Conservation (phyloP, 2,797 vertebrate genomes). For the Cryptoprocta ferox region DNA sequence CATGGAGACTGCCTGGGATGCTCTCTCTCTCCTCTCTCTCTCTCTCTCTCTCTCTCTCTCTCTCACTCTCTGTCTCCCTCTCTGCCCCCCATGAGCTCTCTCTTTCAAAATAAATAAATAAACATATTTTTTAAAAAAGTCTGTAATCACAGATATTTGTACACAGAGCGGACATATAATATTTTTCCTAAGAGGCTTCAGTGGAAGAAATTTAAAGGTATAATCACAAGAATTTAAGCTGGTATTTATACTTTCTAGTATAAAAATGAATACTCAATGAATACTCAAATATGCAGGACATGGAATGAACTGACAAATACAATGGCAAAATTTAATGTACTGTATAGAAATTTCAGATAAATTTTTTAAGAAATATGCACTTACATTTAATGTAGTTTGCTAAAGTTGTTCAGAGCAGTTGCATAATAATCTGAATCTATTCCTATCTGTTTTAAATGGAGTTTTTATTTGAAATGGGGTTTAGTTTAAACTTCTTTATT, state of each 20-base stretch:
- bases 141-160: neutral
- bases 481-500: neutral
- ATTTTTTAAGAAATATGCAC: slow-evolving; percentile 43
- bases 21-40: too few relatives aligned
- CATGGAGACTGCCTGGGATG: too few relatives aligned
- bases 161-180: neutral
- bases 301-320: neutral
- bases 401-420: slow-evolving; percentile 35
- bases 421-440: slow-evolving; percentile 38
- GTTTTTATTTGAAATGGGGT: slow-evolving; percentile 61
- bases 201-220: neutral
- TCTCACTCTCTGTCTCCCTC: too few relatives aligned
- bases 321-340: neutral
- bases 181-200: neutral
- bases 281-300: slow-evolving; percentile 18
- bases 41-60: too few relatives aligned
- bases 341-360: neutral
- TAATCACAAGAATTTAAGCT: neutral
- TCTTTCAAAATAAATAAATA: too few relatives aligned
- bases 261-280: too few relatives aligned
- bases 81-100: too few relatives aligned
- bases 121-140: neutral
- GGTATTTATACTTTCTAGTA: neutral
- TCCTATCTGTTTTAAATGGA: slow-evolving; percentile 48
- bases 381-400: neutral